phyloP scores from a whole-genome alignment of 2,888 invertebrate genomes.

The Diadegma fenestrale region DNA sequence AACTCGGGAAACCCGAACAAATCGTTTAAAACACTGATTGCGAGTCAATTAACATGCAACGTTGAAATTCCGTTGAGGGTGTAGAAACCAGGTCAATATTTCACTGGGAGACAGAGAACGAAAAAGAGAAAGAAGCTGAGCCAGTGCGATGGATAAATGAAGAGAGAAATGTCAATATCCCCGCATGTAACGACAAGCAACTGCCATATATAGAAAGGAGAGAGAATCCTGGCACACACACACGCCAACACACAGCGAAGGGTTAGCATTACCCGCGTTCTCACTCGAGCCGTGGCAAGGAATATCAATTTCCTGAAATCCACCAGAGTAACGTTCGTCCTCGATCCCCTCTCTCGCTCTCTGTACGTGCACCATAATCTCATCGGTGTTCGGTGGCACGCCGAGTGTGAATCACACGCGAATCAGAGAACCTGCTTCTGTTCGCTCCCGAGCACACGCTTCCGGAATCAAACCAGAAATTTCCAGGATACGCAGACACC shows the following conservation, averaged over 20 bases:
- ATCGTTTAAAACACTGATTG: slow-evolving; percentile 69
- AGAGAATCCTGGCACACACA: background rate
- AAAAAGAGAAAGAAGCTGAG: background rate
- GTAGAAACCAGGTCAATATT: slow-evolving; percentile 62
- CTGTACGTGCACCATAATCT: slow-evolving; percentile 19
- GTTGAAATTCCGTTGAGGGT: slow-evolving; percentile 33
- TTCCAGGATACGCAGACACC: slow-evolving; percentile 27
- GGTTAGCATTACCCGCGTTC: slow-evolving; percentile 65
- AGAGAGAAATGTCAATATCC: slow-evolving; percentile 52
- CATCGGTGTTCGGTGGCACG: slow-evolving; percentile 11
- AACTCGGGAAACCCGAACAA: slow-evolving; percentile 60
- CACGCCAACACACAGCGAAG: background rate
- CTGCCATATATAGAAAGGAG: slow-evolving; percentile 16
- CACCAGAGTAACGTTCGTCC: slow-evolving; percentile 31
- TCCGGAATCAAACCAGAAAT: slow-evolving; percentile 57
- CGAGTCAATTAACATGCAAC: slow-evolving; percentile 67
- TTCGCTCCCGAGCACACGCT: slow-evolving; percentile 49
- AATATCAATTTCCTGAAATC: slow-evolving; percentile 68
- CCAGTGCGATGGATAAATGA: slow-evolving; percentile 35
- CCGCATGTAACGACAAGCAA: slow-evolving; percentile 11
- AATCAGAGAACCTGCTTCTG: slow-evolving; percentile 58
- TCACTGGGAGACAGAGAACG: slow-evolving; percentile 16
- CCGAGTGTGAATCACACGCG: slow-evolving; percentile 57
- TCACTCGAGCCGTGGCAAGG: slow-evolving; percentile 64
- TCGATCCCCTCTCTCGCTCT: background rate